Percentiles rank a stretch among this genome's conserved stretches.
phyloP scores from a whole-genome alignment of 2,888 invertebrate genomes.

The Rhodophaea formosa region DNA sequence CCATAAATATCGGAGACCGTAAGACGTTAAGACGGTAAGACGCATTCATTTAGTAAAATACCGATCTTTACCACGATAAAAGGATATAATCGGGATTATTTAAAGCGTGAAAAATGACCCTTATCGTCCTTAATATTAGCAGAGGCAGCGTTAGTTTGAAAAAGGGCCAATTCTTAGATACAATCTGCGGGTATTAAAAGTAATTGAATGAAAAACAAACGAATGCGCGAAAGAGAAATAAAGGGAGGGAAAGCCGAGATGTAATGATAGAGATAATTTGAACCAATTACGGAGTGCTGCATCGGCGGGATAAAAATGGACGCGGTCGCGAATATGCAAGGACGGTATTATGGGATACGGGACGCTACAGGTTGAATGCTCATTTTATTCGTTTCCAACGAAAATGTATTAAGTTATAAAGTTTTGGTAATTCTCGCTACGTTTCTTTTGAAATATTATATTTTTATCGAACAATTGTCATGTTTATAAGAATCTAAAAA shows the following conservation, averaged over 20 bases:
- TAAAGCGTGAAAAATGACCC: slow-evolving; percentile 43
- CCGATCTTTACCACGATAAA: slow-evolving; percentile 71
- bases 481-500: too few species aligned
- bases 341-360: slow-evolving; percentile 55
- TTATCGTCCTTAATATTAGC: slow-evolving; percentile 47
- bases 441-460: too few species aligned
- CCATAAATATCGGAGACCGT: slow-evolving; percentile 65
- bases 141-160: slow-evolving; percentile 25
- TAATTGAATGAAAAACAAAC: slow-evolving; percentile 78
- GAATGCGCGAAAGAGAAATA: slow-evolving; percentile 67
- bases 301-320: slow-evolving; percentile 73
- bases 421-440: not conserved
- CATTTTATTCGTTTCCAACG: slow-evolving; percentile 31
- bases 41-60: slow-evolving; percentile 78
- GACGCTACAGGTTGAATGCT: slow-evolving; percentile 38
- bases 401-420: slow-evolving; percentile 1
- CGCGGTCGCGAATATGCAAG: slow-evolving; percentile 68
- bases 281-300: slow-evolving; percentile 79
- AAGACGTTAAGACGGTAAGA: slow-evolving; percentile 34
- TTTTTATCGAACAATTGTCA: too few species aligned
- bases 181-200: slow-evolving; percentile 61
- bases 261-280: slow-evolving; percentile 79
- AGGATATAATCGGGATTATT: slow-evolving; percentile 24
- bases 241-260: slow-evolving; percentile 72
- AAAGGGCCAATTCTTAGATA: slow-evolving; percentile 48